Base-by-base conservation (phyloP, 2,113 vertebrate genomes). In the Miniopterus natalensis region DNA sequence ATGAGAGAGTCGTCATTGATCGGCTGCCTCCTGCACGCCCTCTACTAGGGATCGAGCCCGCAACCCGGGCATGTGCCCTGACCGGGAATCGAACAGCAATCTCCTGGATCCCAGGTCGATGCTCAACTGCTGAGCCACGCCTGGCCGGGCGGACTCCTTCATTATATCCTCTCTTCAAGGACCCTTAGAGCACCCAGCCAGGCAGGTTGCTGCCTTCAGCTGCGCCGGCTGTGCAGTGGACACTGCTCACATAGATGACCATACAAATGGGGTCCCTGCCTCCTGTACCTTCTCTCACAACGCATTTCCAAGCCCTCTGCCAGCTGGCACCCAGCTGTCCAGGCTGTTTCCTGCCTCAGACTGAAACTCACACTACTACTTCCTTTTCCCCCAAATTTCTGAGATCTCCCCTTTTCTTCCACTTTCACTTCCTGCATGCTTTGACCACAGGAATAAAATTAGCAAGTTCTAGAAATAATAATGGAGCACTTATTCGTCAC, bases 361-460 rank as follows among this genome's bases (percentile, higher is more conserved):
- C 61, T 47, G 55, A 55, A 84, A 51, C 49, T 93, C 49, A 88
- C 77, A 95, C 77, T 17, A 47, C 49, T 17, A 29, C 73, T 88
- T 95, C 84, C 81, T 85, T 84, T 83, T 74, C 14, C 1, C 40
- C 23, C 12, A 74, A 84, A 90, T 92, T 96, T 96, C 49, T 81
- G n/a, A 80, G 74, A 53, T 90, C 42, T 90, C 61, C 20, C n/a
- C 40, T 7, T 84, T 63, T 25, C 66, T 91, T 95, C 47, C 47
- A 85, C 90, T 97, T 97, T 94, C 80, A 94, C 68, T 97, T 97
- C 96, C 85, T 74, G 71, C 95, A 81, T 40, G 45, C 27, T n/a
- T 21, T 23, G 15, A 77, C 85, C 68, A 47, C 63, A 93, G 84
- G 59, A 63, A 73, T 81, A 74, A 90, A 57, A 83, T 91, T 75